A percentile compares a stretch with the other conserved stretches of the same genome.
Evolutionary conservation across 1,140 invertebrate species (phyloP).

Genomic region (Vanessa tameamea): DNA sequence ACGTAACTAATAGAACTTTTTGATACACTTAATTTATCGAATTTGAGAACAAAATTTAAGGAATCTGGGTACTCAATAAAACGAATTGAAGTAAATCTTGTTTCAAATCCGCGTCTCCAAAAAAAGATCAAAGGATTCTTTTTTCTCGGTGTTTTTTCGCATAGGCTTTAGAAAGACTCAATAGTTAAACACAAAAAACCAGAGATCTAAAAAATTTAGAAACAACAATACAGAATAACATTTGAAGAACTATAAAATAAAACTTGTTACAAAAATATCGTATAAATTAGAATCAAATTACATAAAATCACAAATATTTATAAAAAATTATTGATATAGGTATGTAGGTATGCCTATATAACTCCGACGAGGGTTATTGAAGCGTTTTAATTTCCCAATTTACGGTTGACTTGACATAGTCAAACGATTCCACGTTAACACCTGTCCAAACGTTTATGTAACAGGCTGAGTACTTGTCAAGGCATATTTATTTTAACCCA

Average conservation of each 20-base stretch:
- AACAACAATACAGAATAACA: neutral
- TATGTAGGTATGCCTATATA: neutral
- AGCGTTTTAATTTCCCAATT: conserved; percentile 17
- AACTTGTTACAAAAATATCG: neutral
- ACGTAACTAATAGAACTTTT: neutral
- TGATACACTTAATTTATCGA: neutral
- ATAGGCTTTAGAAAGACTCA: conserved; percentile 18
- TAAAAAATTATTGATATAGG: too few relatives aligned
- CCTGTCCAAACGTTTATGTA: conserved; percentile 38
- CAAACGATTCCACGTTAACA: conserved; percentile 26
- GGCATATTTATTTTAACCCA: conserved; percentile 45
- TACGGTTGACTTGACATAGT: conserved; percentile 14
- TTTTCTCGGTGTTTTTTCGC: conserved; percentile 14
- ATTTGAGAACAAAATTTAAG: neutral
- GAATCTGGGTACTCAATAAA: neutral
- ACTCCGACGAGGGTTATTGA: neutral
- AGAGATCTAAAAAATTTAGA: conserved; percentile 16
- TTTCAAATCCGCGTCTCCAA: conserved; percentile 16
- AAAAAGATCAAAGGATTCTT: conserved; percentile 36
- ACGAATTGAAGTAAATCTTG: conserved; percentile 19
- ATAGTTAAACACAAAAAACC: conserved; percentile 22
- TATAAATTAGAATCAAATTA: neutral
- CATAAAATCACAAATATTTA: too few relatives aligned
- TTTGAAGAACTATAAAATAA: neutral
- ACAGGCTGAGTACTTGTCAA: conserved; percentile 19